Evolutionary conservation across 2,888 invertebrate genomes (phyloP).

Genomic region (Phalera bucephala): DNA sequence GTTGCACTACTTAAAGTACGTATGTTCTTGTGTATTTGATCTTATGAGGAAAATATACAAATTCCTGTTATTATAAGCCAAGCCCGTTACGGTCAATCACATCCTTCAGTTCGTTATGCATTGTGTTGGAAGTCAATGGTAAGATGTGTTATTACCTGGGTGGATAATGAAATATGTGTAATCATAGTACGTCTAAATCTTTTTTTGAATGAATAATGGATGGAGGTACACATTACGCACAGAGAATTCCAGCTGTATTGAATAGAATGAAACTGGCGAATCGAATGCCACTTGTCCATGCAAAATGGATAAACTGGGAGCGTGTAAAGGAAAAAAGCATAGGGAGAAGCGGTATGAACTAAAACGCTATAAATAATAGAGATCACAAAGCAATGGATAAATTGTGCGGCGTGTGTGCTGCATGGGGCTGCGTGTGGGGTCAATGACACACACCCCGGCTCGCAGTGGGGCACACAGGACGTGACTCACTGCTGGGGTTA

Average conservation of each 20-base stretch:
- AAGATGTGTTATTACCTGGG: not conserved
- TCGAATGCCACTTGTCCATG: constrained; percentile 47
- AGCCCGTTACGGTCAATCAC: not conserved
- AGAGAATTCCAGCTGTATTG: constrained; percentile 15
- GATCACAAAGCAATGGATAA: constrained; percentile 73
- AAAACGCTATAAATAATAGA: constrained; percentile 69
- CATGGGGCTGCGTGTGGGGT: constrained; percentile 77
- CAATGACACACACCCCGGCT: constrained; percentile 79
- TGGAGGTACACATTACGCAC: constrained; percentile 3
- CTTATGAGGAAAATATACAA: not conserved
- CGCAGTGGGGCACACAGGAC: constrained; percentile 76
- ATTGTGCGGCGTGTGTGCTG: constrained; percentile 64
- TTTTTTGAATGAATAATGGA: constrained; percentile 12
- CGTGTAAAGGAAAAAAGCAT: constrained; percentile 50
- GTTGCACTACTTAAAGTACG: not conserved
- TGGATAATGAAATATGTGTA: not conserved
- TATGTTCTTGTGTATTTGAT: not conserved
- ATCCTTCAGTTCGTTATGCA: not conserved
- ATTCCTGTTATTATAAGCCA: not conserved
- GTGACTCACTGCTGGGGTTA: constrained; percentile 78
- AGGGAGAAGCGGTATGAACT: constrained; percentile 55
- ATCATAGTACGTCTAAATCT: constrained; percentile 1
- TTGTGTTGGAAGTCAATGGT: not conserved
- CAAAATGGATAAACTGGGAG: constrained; percentile 52
- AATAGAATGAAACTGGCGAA: constrained; percentile 21